Percentiles rank a stretch among this genome's conserved stretches.
Evolutionary conservation across 2,797 vertebrate genomes (phyloP).

Genomic region (Halcyon leucocephala): DNA sequence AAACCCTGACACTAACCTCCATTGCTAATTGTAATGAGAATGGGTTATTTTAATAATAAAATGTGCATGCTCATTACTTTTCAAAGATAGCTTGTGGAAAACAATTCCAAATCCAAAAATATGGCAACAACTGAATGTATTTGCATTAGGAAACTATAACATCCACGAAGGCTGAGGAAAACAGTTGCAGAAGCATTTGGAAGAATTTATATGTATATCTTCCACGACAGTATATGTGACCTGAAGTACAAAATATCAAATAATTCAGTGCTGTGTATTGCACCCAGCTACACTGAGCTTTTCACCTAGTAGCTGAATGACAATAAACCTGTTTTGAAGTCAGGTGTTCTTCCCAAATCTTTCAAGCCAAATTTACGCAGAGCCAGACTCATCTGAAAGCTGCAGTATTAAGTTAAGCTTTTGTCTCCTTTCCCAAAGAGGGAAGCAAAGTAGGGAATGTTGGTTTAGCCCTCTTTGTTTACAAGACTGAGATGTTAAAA

Average conservation of each 20-base stretch:
- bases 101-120: neutral
- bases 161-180: neutral
- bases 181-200: neutral
- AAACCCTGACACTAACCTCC: constrained; percentile 20
- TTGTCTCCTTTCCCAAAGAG: neutral
- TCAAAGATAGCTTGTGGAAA: neutral
- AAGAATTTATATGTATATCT: neutral
- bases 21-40: neutral
- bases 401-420: neutral
- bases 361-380: neutral
- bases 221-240: neutral
- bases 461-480: neutral
- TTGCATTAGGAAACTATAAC: neutral
- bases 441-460: neutral
- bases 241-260: neutral
- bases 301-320: neutral
- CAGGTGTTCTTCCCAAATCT: neutral
- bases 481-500: neutral
- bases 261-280: neutral
- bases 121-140: neutral
- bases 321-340: neutral
- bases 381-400: neutral
- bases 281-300: neutral
- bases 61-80: neutral
- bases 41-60: neutral